These are phyloP conservation scores for Epizoanthus rinbou DNA, from an alignment of 92 coral and sea anemone genomes.

Conservation along the genomic window DNA sequence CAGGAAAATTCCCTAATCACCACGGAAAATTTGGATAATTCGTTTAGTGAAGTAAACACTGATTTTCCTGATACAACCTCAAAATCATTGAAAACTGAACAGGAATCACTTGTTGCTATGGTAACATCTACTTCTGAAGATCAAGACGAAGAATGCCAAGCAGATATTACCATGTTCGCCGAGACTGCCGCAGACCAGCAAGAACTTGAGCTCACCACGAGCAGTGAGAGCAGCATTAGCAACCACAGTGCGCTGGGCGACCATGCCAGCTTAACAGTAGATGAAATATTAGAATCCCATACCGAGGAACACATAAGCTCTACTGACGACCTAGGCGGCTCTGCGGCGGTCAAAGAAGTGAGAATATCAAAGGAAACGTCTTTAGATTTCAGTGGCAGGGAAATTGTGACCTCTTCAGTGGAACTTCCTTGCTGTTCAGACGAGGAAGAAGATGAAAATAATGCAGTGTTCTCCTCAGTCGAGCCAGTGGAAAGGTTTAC, in stretches of 20 bases:
- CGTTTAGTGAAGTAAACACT: background rate
- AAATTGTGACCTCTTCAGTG: background rate
- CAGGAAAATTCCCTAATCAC: background rate
- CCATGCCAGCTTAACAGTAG: background rate
- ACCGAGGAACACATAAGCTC: background rate
- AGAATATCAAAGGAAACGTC: background rate
- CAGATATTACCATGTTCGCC: background rate
- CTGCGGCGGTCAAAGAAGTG: background rate
- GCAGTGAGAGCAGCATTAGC: background rate
- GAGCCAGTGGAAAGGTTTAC: background rate
- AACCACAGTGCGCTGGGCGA: background rate
- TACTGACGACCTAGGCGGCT: background rate
- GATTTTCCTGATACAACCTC: background rate
- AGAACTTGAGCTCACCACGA: background rate
- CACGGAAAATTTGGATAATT: background rate
- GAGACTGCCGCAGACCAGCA: background rate
- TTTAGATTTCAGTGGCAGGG: background rate
- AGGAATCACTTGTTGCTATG: background rate
- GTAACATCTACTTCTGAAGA: conserved; percentile 3
- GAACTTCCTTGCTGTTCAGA: no score
- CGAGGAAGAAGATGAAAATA: background rate
- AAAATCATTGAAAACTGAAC: background rate
- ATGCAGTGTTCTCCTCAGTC: background rate
- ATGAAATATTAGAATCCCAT: background rate
- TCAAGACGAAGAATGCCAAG: background rate